Evolutionary conservation across 2,797 vertebrate genomes (phyloP), one percentile per base, ranked within the genome.

Genomic region (Sebastes itinus): DNA sequence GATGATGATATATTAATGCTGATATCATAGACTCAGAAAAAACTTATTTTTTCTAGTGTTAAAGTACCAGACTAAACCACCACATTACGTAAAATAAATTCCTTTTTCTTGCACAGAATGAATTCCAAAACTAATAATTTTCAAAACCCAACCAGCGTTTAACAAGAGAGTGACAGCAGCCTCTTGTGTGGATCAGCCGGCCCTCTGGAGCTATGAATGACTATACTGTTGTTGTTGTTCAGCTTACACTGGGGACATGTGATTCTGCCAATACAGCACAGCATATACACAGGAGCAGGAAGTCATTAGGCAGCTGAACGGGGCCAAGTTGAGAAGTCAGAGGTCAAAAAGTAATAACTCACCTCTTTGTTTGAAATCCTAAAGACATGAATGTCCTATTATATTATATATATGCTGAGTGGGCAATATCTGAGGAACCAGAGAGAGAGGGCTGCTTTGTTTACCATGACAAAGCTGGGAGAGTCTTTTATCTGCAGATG

Each of bases 271-370:
- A 10, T 65, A 4, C 73, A 85, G 80, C 76, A 87, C 73, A 76
- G 82, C 63, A 69, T 55, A 71, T 14, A 33, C 84, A 76, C 30
- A 32, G 11, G 49, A 63, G 42, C 81, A 86, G 82, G 76, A 89
- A 87, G 87, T 81, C 83, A 88, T 91, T 86, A 89, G 67, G 67
- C 64, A 52, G 61, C 76, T 63, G 69, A 75, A 38, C 4, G 20
- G 59, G 83, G 84, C 81, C 9, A 42, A 80, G 85, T 56, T 89
- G 56, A 87, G 59, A 72, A 42, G 88, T 81, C 81, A 84, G 30
- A 75, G 87, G 87, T 90, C 84, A 84, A 60, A 70, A 73, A 74
- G 81, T 71, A 73, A 70, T 81, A 75, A 89, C 30, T 80, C 46
- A 74, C 38, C 38, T 78, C 73, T 81, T 77, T 90, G 87, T 88